phyloP scores from a whole-genome alignment of 2,888 invertebrate genomes.

The Portevinia maculata region DNA sequence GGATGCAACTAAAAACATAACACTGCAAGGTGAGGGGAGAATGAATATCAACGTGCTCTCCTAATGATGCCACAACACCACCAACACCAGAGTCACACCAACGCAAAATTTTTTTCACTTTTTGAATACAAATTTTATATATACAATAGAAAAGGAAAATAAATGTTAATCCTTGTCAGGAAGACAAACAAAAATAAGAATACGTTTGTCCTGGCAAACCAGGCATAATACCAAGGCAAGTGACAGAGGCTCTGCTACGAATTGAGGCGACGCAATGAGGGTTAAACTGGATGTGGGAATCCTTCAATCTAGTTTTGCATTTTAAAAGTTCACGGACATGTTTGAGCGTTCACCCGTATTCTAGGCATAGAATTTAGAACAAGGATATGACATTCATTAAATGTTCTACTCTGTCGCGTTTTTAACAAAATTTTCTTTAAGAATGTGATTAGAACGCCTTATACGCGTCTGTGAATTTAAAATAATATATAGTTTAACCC shows the following conservation, averaged over 20 bases:
- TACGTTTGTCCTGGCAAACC: constrained; percentile 35
- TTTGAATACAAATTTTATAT: constrained; percentile 72
- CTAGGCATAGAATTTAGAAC: constrained; percentile 48
- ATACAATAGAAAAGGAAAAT: constrained; percentile 6
- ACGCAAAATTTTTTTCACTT: constrained; percentile 71
- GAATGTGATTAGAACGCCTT: too few relatives aligned
- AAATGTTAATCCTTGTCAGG: constrained; percentile 58
- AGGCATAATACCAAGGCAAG: constrained; percentile 49
- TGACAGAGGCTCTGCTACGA: constrained; percentile 61
- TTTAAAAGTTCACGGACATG: constrained; percentile 69
- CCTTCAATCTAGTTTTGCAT: constrained; percentile 67
- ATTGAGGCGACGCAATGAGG: constrained; percentile 58
- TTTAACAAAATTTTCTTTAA: constrained; percentile 44
- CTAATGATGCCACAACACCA: constrained; percentile 49
- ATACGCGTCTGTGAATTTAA: too few relatives aligned
- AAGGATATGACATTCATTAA: constrained; percentile 58
- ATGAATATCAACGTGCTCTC: constrained; percentile 59
- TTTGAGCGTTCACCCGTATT: constrained; percentile 69
- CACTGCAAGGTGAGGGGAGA: constrained; percentile 37
- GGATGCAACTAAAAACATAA: constrained; percentile 60
- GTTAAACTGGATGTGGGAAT: constrained; percentile 70
- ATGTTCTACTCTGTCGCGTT: constrained; percentile 16
- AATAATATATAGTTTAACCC: too few relatives aligned
- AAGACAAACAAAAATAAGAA: constrained; percentile 26
- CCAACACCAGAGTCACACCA: constrained; percentile 22